Base-by-base conservation (phyloP, 1,140 invertebrate genomes). In the Wasmannia auropunctata region DNA sequence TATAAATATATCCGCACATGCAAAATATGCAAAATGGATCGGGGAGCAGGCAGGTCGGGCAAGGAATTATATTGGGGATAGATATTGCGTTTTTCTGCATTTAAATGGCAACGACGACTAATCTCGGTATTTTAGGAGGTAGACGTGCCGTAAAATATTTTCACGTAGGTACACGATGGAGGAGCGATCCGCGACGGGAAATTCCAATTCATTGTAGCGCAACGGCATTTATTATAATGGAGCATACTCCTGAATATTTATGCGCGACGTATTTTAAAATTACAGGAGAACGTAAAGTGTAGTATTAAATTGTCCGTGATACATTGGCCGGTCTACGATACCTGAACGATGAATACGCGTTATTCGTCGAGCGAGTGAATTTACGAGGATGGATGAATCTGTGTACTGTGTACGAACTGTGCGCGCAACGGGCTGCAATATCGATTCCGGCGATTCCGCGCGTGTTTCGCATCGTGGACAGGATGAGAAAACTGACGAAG, bases 231-330 rank as follows among this genome's bases (percentile, higher is more conserved):
- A 74, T 83, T 83, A 70, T 46, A 74, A 83, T 22, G 51, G 51
- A 58, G 31, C 62, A 25, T 43, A 60, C 67, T 43, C 51, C 40
- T 46, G 51, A 56, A 46, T 70, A 74, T 83, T 58, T 74, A 58
- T 83, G 37, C 40, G 19, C 51, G 79, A 58, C 51, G 54, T 83
- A 74, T 72, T 83, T 83, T 74, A 81, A 81, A 74, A 83, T 83
- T 74, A 58, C 37, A 72, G 46, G 63, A 37, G 34, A 70, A 83
- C 56, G 40, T 54, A 31, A 54, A 80, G 70, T 46, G n/a, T 54
- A 16, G 49, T 43, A 70, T 81, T 70, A 83, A 74, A 83, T 83
- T 58, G 51, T 37, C 37, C 79, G 51, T 56, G 79, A 81, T 70
- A 43, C 65, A 54, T 58, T 37, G 43, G 49, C n/a, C 31, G 37